Conservation (phyloP, 2,797 vertebrate species). For the Brachymystax lenok region DNA sequence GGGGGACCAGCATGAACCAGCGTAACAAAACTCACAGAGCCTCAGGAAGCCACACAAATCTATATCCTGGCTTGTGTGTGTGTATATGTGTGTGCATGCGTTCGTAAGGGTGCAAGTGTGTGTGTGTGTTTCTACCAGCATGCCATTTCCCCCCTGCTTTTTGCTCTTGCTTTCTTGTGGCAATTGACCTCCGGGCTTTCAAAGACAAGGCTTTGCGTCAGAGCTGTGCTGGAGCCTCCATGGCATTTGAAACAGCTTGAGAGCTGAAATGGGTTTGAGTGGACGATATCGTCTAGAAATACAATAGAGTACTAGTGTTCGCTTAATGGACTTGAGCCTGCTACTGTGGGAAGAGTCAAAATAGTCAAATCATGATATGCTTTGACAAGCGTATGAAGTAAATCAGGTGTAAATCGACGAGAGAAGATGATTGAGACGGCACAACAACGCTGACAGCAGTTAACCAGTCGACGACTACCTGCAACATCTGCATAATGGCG, state of each 20-base stretch:
- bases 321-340: background rate
- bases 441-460: slow-evolving; percentile 1
- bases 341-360: slow-evolving; percentile 13
- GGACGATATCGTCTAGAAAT: too few species aligned
- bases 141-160: background rate
- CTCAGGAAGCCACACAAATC: slow-evolving; percentile 40
- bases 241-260: slow-evolving; percentile 29
- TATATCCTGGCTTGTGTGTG: slow-evolving; percentile 3
- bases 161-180: background rate
- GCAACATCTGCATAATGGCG: slow-evolving; percentile 10
- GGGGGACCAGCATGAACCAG: slow-evolving; percentile 23
- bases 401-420: background rate
- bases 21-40: too few species aligned
- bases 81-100: background rate
- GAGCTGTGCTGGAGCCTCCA: slow-evolving; percentile 7
- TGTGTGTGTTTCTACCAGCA: slow-evolving; percentile 25
- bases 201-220: background rate
- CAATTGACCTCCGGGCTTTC: background rate
- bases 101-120: slow-evolving; percentile 16
- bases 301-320: background rate
- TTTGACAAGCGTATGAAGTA: slow-evolving; percentile 1
- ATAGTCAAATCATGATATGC: background rate
- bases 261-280: slow-evolving; percentile 20
- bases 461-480: background rate
- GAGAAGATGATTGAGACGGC: slow-evolving; percentile 6